A percentile compares a stretch with the other conserved stretches of the same genome.
phyloP scores from a whole-genome alignment of 1,140 invertebrate genomes.

The Oryzaephilus surinamensis region DNA sequence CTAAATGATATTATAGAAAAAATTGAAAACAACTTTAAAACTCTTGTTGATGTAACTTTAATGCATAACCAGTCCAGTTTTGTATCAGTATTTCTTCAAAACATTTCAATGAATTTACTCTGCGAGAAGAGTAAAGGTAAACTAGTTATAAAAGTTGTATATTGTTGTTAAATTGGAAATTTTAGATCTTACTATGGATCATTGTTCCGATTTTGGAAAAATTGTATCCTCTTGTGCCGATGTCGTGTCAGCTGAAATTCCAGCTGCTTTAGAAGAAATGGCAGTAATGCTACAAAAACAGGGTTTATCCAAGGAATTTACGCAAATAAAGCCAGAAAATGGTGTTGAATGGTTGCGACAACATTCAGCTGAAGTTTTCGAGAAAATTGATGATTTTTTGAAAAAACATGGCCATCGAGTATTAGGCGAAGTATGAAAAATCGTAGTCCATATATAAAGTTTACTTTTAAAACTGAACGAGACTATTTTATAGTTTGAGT shows the following conservation, averaged over 20 bases:
- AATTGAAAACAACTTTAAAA: conserved; percentile 22
- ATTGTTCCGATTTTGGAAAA: conserved; percentile 49
- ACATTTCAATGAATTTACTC: conserved; percentile 43
- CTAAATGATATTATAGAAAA: conserved; percentile 31
- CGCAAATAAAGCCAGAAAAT: conserved; percentile 38
- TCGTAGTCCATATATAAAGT: too few species aligned
- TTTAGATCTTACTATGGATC: conserved; percentile 46
- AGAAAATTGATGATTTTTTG: conserved; percentile 49
- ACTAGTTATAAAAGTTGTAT: background rate
- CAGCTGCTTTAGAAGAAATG: conserved; percentile 43
- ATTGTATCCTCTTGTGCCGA: conserved; percentile 53
- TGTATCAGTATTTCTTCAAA: conserved; percentile 43
- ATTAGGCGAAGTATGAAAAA: conserved; percentile 52
- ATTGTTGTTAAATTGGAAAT: conserved; percentile 12
- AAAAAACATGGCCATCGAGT: conserved; percentile 62
- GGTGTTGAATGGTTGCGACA: conserved; percentile 48
- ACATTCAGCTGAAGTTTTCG: conserved; percentile 41
- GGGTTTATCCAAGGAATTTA: conserved; percentile 43
- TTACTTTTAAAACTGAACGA: too few species aligned
- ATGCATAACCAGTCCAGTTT: too few species aligned
- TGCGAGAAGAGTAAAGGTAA: conserved; percentile 40
- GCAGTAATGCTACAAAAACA: conserved; percentile 40
- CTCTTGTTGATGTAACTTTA: conserved; percentile 20
- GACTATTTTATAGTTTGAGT: conserved; percentile 48
- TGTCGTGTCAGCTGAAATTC: conserved; percentile 60